These are phyloP conservation scores for Girardinus metallicus DNA, from an alignment of 2,797 vertebrate species.

Conservation along the genomic window DNA sequence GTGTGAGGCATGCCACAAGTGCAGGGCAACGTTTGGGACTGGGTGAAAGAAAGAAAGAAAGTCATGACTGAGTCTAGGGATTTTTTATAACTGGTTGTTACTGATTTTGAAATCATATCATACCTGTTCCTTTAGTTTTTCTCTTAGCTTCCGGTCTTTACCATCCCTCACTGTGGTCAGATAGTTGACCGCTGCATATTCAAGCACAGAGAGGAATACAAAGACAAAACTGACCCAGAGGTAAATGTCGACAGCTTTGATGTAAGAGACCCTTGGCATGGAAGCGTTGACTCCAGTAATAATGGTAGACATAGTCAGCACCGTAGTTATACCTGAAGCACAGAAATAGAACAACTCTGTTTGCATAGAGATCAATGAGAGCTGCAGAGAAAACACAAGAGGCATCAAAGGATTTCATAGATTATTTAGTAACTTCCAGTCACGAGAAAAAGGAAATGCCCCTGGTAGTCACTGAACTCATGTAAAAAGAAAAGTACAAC, in stretches of 20 bases:
- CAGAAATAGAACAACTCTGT: slow-evolving; percentile 9
- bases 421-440: no score
- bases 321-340: slow-evolving; percentile 81
- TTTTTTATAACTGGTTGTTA: background rate
- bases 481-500: no score
- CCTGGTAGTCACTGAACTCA: background rate
- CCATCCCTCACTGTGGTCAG: slow-evolving; percentile 88
- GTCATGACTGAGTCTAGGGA: background rate
- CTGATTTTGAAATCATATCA: background rate
- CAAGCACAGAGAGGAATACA: slow-evolving; percentile 83
- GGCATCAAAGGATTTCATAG: background rate
- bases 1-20: slow-evolving; percentile 87
- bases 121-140: slow-evolving; percentile 78
- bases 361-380: background rate
- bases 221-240: slow-evolving; percentile 86
- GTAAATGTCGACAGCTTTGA: slow-evolving; percentile 86
- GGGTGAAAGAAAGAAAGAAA: slow-evolving; percentile 4
- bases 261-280: slow-evolving; percentile 85
- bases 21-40: slow-evolving; percentile 78
- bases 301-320: slow-evolving; percentile 86
- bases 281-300: slow-evolving; percentile 86
- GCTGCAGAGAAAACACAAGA: background rate
- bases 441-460: background rate
- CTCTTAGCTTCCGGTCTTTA: slow-evolving; percentile 83
- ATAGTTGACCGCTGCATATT: slow-evolving; percentile 86